Evolutionary conservation across 2,113 vertebrate genomes (phyloP).

Genomic region (Scatophagus argus): DNA sequence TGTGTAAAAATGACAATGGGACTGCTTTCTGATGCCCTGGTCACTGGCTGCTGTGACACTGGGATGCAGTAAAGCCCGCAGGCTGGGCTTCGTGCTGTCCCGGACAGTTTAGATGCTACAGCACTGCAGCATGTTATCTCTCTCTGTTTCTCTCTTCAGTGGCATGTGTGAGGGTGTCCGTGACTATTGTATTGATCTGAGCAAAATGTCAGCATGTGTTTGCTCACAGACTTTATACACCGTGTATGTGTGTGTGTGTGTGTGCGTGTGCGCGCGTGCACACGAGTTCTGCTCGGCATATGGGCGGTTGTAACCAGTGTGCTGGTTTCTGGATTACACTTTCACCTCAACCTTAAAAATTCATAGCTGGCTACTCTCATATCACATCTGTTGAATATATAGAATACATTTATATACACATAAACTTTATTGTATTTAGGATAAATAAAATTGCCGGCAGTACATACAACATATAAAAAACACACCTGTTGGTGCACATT

Average conservation of each 20-base stretch:
- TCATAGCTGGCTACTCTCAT: slow-evolving; percentile 30
- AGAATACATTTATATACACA: background rate
- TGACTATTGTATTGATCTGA: slow-evolving; percentile 36
- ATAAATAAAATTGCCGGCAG: background rate
- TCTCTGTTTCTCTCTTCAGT: background rate
- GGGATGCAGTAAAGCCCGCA: slow-evolving; percentile 47
- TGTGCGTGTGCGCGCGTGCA: slow-evolving; percentile 6
- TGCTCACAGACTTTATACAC: slow-evolving; percentile 22
- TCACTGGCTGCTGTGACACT: slow-evolving; percentile 34
- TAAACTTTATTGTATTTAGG: background rate
- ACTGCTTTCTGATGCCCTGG: slow-evolving; percentile 22
- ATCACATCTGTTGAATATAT: slow-evolving; percentile 4
- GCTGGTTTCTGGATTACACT: slow-evolving; percentile 52
- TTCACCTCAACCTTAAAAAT: slow-evolving; percentile 59
- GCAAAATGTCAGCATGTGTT: slow-evolving; percentile 38
- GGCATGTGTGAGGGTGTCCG: slow-evolving; percentile 47
- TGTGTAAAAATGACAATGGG: background rate
- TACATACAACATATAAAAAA: background rate
- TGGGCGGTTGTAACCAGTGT: slow-evolving; percentile 23
- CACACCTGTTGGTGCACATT: slow-evolving; percentile 2
- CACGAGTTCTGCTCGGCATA: background rate
- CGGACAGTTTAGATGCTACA: slow-evolving; percentile 67
- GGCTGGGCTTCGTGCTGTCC: slow-evolving; percentile 56
- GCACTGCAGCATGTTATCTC: slow-evolving; percentile 74
- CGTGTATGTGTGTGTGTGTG: slow-evolving; percentile 5